A percentile compares a stretch with the other conserved stretches of the same genome.
Evolutionary conservation across 2,888 invertebrate species (phyloP).

Genomic region (Lissocephala sabroskyi): DNA sequence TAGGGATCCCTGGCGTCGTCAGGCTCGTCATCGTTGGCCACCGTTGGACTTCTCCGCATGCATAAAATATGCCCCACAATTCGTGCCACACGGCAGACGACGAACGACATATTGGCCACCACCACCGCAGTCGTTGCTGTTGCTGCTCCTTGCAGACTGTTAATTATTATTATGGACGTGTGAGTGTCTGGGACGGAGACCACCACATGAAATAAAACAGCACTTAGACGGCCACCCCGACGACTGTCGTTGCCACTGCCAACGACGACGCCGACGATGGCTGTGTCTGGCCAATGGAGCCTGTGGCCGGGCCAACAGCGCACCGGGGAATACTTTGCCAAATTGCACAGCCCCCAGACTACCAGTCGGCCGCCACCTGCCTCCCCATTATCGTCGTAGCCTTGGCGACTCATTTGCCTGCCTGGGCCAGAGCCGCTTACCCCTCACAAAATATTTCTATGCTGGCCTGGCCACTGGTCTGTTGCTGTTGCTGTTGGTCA

Average conservation of each 20-base stretch:
- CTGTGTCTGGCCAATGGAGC: conserved; percentile 30
- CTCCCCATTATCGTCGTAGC: too few relatives aligned
- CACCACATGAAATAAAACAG: conserved; percentile 59
- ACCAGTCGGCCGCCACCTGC: too few relatives aligned
- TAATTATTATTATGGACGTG: conserved; percentile 70
- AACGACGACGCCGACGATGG: not conserved
- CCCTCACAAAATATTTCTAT: too few relatives aligned
- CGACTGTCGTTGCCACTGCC: too few relatives aligned
- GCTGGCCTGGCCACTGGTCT: too few relatives aligned
- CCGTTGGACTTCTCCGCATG: conserved; percentile 35
- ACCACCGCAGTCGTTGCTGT: too few relatives aligned
- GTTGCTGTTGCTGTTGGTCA: too few relatives aligned
- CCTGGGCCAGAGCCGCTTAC: too few relatives aligned
- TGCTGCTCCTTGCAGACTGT: conserved; percentile 58
- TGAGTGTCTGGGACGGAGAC: conserved; percentile 30
- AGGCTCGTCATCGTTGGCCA: not conserved
- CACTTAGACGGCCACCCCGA: conserved; percentile 45
- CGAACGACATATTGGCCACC: conserved; percentile 24
- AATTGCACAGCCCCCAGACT: conserved; percentile 42
- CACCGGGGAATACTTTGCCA: conserved; percentile 60
- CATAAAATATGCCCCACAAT: conserved; percentile 63
- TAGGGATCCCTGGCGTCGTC: conserved; percentile 23
- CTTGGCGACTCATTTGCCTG: not conserved
- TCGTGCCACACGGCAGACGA: conserved; percentile 25
- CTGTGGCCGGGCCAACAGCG: conserved; percentile 31